Conservation (phyloP, 2,797 vertebrate species). For the Amphiprion clarkii region DNA sequence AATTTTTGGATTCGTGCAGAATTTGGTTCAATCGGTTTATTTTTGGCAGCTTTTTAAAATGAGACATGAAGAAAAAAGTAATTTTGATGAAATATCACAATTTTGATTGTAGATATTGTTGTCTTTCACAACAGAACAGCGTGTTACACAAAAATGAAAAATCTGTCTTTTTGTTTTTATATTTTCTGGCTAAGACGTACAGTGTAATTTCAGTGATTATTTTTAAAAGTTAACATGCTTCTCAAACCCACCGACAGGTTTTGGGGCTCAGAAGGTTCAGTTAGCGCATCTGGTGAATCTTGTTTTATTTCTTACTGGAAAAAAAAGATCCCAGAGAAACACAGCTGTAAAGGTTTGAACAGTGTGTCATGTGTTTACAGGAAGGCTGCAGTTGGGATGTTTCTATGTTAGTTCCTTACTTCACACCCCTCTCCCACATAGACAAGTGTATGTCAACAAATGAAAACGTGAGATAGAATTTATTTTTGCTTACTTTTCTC, state of each 20-base stretch:
- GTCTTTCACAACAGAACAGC: too few species aligned
- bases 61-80: too few species aligned
- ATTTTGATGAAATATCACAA: too few species aligned
- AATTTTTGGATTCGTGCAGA: too few species aligned
- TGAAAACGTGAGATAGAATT: conserved; percentile 8
- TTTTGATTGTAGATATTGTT: too few species aligned
- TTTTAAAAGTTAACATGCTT: too few species aligned
- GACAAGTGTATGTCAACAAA: conserved; percentile 2
- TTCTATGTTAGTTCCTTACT: background rate
- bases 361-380: conserved; percentile 20
- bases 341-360: background rate
- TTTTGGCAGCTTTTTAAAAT: too few species aligned
- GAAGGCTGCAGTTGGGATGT: background rate
- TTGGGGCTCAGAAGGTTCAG: too few species aligned
- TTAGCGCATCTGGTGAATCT: background rate
- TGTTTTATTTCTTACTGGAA: background rate
- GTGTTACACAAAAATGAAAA: background rate
- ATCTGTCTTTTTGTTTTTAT: background rate
- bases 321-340: background rate
- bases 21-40: too few species aligned
- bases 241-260: too few species aligned
- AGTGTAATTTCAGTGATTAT: too few species aligned
- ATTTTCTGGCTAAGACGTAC: background rate
- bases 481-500: background rate
- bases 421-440: background rate